These are phyloP conservation scores for Tetramorium simillimum DNA, from an alignment of 1,140 invertebrate species.

Conservation along the genomic window DNA sequence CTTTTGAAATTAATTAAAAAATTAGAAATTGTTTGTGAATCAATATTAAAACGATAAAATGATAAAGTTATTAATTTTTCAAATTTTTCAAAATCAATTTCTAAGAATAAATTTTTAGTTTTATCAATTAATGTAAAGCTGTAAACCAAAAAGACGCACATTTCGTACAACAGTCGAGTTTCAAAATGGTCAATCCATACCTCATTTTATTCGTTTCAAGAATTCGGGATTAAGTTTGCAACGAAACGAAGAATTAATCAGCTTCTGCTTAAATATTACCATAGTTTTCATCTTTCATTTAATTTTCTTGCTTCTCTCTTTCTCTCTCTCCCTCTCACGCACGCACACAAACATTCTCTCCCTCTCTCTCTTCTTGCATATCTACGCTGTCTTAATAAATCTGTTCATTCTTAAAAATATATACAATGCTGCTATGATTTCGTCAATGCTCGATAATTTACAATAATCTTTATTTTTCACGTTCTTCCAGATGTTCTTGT, in stretches of 20 bases:
- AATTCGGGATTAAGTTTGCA: slow-evolving; percentile 27
- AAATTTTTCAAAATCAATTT: slow-evolving; percentile 17
- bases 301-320: slow-evolving; percentile 16
- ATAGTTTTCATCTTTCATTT: slow-evolving; percentile 22
- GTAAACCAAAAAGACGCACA: not conserved
- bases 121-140: slow-evolving; percentile 22
- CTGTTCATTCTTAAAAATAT: slow-evolving; percentile 71
- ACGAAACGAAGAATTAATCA: slow-evolving; percentile 36
- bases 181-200: slow-evolving; percentile 1
- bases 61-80: not conserved
- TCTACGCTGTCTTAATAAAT: slow-evolving; percentile 57
- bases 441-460: slow-evolving; percentile 64
- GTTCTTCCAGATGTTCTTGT: slow-evolving; percentile 7
- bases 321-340: not conserved
- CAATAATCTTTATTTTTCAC: slow-evolving; percentile 50
- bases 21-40: not conserved
- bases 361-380: not conserved
- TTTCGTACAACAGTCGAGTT: slow-evolving; percentile 6
- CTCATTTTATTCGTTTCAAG: not conserved
- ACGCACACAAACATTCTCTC: not conserved
- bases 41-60: slow-evolving; percentile 17
- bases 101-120: slow-evolving; percentile 29
- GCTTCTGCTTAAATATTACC: not conserved
- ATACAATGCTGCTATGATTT: slow-evolving; percentile 64
- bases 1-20: slow-evolving; percentile 6